Conservation (phyloP, 2,797 vertebrate genomes). For the Morus bassanus region DNA sequence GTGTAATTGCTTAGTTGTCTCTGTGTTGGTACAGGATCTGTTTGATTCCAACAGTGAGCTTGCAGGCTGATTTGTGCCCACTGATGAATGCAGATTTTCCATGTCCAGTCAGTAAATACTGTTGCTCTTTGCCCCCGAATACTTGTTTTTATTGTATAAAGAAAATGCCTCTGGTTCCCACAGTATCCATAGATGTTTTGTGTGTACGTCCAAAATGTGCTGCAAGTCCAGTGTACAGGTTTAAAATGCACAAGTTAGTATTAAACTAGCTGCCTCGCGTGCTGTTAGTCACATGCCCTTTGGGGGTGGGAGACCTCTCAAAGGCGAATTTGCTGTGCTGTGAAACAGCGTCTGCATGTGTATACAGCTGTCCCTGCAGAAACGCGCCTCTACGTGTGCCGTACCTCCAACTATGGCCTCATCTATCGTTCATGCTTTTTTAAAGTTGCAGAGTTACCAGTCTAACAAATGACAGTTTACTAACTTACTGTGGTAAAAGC, state of each 20-base stretch:
- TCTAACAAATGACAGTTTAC: neutral
- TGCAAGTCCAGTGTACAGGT: neutral
- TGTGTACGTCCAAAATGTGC: neutral
- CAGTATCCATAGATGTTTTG: neutral
- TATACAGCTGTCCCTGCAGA: neutral
- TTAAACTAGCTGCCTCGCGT: neutral
- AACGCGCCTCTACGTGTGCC: neutral
- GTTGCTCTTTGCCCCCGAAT: neutral
- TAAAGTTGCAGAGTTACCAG: neutral
- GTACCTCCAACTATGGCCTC: accelerated
- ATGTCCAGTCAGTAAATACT: neutral
- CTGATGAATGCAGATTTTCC: neutral
- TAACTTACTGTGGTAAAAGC: neutral
- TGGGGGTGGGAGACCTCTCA: neutral
- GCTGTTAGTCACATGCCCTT: neutral
- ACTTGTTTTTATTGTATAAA: neutral
- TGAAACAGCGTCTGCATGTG: neutral
- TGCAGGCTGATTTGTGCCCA: neutral
- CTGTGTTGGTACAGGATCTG: neutral
- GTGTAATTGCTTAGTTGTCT: neutral
- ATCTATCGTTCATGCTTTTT: accelerated
- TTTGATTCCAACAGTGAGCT: neutral
- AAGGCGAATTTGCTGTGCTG: neutral
- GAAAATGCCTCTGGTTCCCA: neutral
- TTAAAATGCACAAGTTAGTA: neutral